Conservation (phyloP, 2,113 vertebrate genomes). For the Indicator indicator region DNA sequence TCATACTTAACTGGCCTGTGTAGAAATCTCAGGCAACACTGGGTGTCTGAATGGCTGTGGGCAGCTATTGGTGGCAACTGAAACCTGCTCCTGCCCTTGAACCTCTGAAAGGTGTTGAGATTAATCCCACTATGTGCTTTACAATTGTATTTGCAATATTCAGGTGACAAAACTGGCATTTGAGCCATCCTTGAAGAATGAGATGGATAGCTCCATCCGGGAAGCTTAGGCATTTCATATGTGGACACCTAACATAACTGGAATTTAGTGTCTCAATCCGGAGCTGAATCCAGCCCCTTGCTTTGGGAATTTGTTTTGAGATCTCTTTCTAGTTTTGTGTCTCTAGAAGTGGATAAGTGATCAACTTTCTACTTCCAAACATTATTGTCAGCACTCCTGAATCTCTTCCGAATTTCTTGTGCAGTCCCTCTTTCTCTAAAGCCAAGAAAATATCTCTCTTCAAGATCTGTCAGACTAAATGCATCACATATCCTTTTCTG, state of each 20-base stretch:
- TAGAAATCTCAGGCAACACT: neutral
- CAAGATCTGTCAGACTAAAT: neutral
- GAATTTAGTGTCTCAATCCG: neutral
- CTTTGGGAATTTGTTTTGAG: neutral
- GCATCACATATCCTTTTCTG: neutral
- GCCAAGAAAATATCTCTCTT: neutral
- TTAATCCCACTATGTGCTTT: neutral
- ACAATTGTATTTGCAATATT: neutral
- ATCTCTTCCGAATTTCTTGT: neutral
- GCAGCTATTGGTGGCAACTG: neutral
- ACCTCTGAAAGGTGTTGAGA: neutral
- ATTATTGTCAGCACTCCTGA: neutral
- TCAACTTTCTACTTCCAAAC: neutral
- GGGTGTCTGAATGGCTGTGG: neutral
- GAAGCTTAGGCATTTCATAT: neutral
- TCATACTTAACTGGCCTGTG: neutral
- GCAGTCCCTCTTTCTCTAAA: neutral
- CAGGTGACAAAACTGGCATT: neutral
- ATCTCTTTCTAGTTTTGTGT: neutral
- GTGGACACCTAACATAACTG: neutral
- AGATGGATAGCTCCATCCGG: neutral
- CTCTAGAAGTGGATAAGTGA: neutral
- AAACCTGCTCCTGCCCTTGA: neutral
- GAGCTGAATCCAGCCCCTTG: fast-evolving
- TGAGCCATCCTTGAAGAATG: neutral